Conservation (phyloP, 2,797 vertebrate genomes). For the Onychomys torridus region DNA sequence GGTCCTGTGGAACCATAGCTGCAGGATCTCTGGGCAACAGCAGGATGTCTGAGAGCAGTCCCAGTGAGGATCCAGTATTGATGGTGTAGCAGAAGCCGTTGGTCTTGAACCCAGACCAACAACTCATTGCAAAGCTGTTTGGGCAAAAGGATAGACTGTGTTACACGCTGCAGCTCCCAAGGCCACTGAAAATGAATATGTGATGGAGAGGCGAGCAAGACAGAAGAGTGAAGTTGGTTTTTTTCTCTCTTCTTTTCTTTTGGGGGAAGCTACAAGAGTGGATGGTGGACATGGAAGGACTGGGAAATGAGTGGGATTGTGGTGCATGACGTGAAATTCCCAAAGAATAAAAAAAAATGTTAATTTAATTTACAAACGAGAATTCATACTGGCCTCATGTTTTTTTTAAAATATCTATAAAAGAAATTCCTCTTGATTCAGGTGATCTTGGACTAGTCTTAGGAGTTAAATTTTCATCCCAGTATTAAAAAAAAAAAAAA, state of each 20-base stretch:
- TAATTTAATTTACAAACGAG: not conserved
- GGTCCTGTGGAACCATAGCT: not conserved
- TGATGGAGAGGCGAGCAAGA: not conserved
- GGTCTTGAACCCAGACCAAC: not conserved
- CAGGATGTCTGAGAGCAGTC: not conserved
- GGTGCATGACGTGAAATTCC: not conserved
- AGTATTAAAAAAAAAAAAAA: not conserved
- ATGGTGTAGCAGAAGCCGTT: not conserved
- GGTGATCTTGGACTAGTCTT: not conserved
- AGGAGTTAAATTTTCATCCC: not conserved
- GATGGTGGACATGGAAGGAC: not conserved
- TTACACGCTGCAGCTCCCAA: not conserved
- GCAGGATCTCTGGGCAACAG: not conserved
- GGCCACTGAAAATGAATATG: not conserved
- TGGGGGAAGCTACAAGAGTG: not conserved
- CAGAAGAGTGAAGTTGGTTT: not conserved
- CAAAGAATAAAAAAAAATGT: not conserved
- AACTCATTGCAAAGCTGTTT: not conserved
- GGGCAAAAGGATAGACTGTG: not conserved
- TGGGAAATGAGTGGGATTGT: not conserved
- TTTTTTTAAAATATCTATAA: not conserved
- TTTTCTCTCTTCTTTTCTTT: not conserved
- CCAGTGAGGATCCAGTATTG: not conserved
- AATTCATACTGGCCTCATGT: not conserved
- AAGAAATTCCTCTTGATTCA: conserved; percentile 28